A percentile compares a stretch with the other conserved stretches of the same genome.
Evolutionary conservation across 2,797 vertebrate genomes (phyloP).

Genomic region (Huso huso): DNA sequence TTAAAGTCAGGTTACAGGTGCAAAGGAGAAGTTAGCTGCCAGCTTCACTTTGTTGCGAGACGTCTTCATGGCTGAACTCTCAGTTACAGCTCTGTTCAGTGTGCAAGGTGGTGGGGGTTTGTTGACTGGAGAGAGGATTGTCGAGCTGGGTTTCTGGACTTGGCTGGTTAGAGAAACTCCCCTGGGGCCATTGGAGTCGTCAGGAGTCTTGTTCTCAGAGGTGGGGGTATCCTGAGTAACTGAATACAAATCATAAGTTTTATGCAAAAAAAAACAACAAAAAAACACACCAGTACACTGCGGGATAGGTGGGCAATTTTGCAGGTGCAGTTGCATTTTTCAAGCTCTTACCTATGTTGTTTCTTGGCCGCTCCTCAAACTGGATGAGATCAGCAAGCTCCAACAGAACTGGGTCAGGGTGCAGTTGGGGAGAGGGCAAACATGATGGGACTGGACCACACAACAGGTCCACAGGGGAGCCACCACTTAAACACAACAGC

Average conservation of each 20-base stretch:
- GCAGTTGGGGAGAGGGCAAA: conserved; percentile 87
- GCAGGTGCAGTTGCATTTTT: not conserved
- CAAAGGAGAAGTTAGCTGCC: conserved; percentile 91
- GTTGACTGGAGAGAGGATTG: not conserved
- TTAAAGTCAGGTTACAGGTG: conserved; percentile 53
- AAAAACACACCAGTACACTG: not conserved
- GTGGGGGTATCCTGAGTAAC: conserved; percentile 13
- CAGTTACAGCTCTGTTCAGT: conserved; percentile 28
- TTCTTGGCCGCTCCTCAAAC: conserved; percentile 67
- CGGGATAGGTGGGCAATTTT: too few relatives aligned
- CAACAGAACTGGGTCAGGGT: conserved; percentile 75
- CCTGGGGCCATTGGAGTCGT: not conserved
- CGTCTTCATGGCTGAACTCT: conserved; percentile 78
- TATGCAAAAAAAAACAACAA: not conserved
- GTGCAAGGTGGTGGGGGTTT: conserved; percentile 14
- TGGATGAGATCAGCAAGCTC: conserved; percentile 75
- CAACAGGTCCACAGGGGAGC: conserved; percentile 79
- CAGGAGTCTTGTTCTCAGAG: conserved; percentile 17
- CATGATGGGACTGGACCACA: conserved; percentile 91
- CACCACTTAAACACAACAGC: conserved; percentile 63
- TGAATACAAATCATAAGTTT: too few relatives aligned
- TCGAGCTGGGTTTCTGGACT: conserved; percentile 20
- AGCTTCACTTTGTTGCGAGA: conserved; percentile 80
- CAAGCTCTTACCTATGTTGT: conserved; percentile 38
- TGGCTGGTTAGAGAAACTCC: conserved; percentile 12